phyloP scores from a whole-genome alignment of 1,140 invertebrate species.

The Mactra quadrangularis region DNA sequence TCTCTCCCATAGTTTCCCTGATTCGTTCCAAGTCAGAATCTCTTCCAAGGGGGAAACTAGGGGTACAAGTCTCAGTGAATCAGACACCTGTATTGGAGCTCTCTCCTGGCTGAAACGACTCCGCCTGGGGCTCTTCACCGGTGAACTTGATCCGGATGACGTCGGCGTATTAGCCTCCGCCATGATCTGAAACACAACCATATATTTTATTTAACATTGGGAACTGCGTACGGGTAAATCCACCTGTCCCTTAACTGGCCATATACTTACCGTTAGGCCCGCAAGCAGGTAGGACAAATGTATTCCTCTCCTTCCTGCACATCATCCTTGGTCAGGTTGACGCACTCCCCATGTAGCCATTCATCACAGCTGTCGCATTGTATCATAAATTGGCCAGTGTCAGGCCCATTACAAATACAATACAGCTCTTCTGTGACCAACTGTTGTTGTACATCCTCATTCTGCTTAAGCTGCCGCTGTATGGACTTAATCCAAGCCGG shows the following conservation, averaged over 20 bases:
- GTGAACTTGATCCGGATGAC: neutral
- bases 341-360: neutral
- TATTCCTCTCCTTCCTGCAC: neutral
- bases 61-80: too few relatives aligned
- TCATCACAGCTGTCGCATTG: constrained; percentile 9
- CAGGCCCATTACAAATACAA: constrained; percentile 21
- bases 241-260: too few relatives aligned
- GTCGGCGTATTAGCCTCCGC: neutral
- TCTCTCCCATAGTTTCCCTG: neutral
- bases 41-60: neutral
- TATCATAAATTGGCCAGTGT: constrained; percentile 16
- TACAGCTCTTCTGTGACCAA: neutral
- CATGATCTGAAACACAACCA: neutral
- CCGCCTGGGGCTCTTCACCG: neutral
- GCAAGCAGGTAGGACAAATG: neutral
- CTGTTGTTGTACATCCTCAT: neutral
- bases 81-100: too few relatives aligned
- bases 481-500: constrained; percentile 24
- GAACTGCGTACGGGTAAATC: too few relatives aligned
- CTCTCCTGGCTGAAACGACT: neutral
- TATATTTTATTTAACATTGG: too few relatives aligned
- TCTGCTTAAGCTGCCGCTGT: neutral
- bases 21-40: neutral
- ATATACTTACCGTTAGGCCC: too few relatives aligned
- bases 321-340: neutral